Conservation (phyloP, 2,888 invertebrate species). For the Andrena bicolor region DNA sequence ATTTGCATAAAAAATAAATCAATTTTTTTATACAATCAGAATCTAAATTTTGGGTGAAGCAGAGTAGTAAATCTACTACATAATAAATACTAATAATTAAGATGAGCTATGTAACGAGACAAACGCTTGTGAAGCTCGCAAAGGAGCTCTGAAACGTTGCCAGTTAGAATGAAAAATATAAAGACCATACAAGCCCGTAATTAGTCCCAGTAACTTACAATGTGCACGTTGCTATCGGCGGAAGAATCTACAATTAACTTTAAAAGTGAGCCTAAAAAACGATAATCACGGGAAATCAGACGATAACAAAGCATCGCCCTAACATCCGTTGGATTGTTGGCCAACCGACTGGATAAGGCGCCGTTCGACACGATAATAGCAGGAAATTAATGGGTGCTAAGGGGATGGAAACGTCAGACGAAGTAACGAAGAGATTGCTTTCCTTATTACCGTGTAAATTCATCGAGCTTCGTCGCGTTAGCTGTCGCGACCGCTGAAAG, state of each 20-base stretch:
- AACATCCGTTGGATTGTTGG: constrained; percentile 39
- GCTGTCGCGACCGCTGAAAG: constrained; percentile 4
- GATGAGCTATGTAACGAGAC: too few relatives aligned
- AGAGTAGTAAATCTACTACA: too few relatives aligned
- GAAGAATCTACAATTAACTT: constrained; percentile 38
- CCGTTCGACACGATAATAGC: constrained; percentile 60
- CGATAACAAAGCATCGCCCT: constrained; percentile 49
- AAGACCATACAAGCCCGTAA: neutral
- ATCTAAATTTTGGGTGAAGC: too few relatives aligned
- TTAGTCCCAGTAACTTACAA: neutral
- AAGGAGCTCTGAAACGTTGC: neutral
- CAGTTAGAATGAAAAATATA: constrained; percentile 1
- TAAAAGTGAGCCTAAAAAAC: neutral
- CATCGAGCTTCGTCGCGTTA: constrained; percentile 53
- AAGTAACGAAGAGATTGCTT: constrained; percentile 68
- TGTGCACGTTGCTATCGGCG: constrained; percentile 1
- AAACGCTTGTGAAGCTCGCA: neutral
- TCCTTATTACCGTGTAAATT: constrained; percentile 68
- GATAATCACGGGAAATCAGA: constrained; percentile 19
- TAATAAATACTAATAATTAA: too few relatives aligned
- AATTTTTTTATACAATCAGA: too few relatives aligned
- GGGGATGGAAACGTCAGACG: constrained; percentile 43
- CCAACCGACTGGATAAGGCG: constrained; percentile 60
- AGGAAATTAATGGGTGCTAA: constrained; percentile 66
- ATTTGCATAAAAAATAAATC: too few relatives aligned